Base-by-base conservation (phyloP, 2,113 vertebrate species). In the Oenanthe melanoleuca region DNA sequence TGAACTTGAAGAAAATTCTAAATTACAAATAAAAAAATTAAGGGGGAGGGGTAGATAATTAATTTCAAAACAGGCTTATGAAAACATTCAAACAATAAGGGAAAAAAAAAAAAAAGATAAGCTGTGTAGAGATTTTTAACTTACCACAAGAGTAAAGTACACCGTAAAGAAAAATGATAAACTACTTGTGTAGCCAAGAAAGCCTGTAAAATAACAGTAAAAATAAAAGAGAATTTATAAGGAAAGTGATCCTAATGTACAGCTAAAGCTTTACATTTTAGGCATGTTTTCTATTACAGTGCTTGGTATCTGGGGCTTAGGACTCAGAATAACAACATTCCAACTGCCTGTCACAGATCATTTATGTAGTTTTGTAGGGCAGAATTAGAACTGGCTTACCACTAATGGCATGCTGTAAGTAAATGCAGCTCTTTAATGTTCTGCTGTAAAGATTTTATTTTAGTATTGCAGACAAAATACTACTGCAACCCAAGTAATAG, bases 161-260 rank as follows among this genome's bases (percentile, higher is more conserved):
- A 99, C 95, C 98, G 98, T 99, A 97, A 99, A 99, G 97, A 99
- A 95, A 98, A 99, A 99, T 96, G 99, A 98, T 78, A 99, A 95
- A 98, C 99, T 98, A 97, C 99, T 99, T 97, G 98, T 99, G 98
- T 99, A 99, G 96, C 99, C 98, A 97, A 99, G 98, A 98, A 99
- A 99, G 95, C 99, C 99, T 99, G 97, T 96, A 97, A 98, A 98
- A 97, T 98, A 97, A 97, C 96, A 97, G 79, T 96, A 97, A 97
- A 97, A 93, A 97, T 96, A 98, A 97, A 98, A 98, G 96, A 95
- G 98, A 98, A 98, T 98, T 98, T 98, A 98, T 97, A 98, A 97
- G 98, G 97, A 97, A 98, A 98, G 96, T 94, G 97, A 98, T 97
- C 97, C 96, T 96, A 97, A 97, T 89, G 60, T 96, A 96, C 90